Evolutionary conservation across 2,113 vertebrate genomes (phyloP).

Genomic region (Ardeotis arabs): DNA sequence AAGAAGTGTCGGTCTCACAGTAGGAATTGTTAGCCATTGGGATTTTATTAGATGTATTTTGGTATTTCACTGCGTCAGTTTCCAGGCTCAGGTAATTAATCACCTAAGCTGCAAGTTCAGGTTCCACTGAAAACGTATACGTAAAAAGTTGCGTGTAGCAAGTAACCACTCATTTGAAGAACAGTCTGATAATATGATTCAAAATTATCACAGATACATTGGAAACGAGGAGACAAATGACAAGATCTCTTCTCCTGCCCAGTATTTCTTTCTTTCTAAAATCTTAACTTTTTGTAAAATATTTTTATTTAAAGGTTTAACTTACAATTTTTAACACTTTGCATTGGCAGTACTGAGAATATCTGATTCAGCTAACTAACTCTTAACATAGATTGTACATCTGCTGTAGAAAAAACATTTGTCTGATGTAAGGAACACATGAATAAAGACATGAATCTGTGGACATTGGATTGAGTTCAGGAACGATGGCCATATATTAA

Average conservation of each 20-base stretch:
- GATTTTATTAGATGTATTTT: neutral
- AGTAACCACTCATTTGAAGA: neutral
- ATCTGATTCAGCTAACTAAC: neutral
- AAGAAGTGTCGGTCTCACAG: neutral
- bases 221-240: neutral
- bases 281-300: neutral
- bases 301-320: neutral
- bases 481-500: neutral
- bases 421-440: neutral
- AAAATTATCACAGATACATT: neutral
- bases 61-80: neutral
- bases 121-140: neutral
- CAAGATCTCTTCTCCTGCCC: neutral
- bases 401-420: conserved; percentile 12
- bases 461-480: neutral
- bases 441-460: neutral
- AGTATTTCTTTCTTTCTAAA: neutral
- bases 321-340: neutral
- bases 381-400: neutral
- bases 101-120: neutral
- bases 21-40: neutral
- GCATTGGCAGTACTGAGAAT: neutral
- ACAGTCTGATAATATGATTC: neutral
- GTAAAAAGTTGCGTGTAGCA: neutral
- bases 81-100: neutral